These are phyloP conservation scores for Sylvilagus bachmani DNA, from an alignment of 2,113 vertebrate species.

Conservation along the genomic window DNA sequence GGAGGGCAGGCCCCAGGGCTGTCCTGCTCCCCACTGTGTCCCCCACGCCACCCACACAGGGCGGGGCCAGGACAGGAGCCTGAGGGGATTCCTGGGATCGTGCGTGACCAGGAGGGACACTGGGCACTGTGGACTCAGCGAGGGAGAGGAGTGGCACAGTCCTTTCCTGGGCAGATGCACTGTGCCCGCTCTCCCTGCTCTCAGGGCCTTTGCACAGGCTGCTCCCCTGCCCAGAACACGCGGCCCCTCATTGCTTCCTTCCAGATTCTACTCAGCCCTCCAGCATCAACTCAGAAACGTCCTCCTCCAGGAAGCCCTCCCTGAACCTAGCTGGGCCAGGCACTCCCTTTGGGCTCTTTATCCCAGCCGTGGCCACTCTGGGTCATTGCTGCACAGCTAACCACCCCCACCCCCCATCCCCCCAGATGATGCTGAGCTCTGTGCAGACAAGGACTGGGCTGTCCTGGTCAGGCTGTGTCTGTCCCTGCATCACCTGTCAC, in stretches of 20 bases:
- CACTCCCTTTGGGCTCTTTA: background rate
- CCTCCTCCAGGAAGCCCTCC: constrained; percentile 56
- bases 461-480: background rate
- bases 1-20: no score
- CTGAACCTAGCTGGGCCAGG: background rate
- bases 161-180: background rate
- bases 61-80: no score
- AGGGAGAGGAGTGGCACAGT: background rate
- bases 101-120: no score
- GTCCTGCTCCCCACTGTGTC: no score
- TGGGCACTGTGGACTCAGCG: no score
- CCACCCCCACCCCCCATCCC: no score
- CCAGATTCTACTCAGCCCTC: background rate
- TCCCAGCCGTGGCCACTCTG: background rate
- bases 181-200: background rate
- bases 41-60: no score
- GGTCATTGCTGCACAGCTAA: background rate
- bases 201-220: background rate
- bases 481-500: background rate
- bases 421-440: no score
- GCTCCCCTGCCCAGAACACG: background rate
- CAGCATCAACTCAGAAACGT: no score
- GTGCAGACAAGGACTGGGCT: background rate
- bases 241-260: background rate
- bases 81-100: no score